These are phyloP conservation scores for Drosophila malerkotliana DNA, from an alignment of 1,140 invertebrate species.

Conservation along the genomic window DNA sequence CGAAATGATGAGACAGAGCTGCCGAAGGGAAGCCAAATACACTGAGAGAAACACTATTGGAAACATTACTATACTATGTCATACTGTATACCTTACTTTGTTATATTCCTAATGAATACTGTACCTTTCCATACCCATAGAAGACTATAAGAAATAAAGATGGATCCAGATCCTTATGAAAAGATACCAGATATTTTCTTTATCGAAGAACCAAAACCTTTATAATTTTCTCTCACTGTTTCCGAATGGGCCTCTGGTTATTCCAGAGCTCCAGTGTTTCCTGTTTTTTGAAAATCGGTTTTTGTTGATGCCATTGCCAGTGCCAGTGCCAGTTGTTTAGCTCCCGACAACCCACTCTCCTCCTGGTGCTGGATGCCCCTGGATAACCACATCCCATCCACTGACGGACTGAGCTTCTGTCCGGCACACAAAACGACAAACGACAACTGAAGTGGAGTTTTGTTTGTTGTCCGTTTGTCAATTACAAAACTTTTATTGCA, in stretches of 20 bases:
- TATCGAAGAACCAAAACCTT: not conserved
- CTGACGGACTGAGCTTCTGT: constrained; percentile 40
- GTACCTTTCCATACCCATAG: too few relatives aligned
- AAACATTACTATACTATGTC: not conserved
- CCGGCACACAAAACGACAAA: constrained; percentile 23
- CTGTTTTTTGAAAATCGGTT: constrained; percentile 77
- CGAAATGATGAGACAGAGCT: constrained; percentile 34
- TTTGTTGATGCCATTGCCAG: constrained; percentile 78
- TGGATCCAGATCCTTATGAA: too few relatives aligned
- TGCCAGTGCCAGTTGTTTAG: constrained; percentile 76
- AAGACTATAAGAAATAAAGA: too few relatives aligned
- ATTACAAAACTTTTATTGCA: constrained; percentile 82
- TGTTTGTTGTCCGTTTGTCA: constrained; percentile 82
- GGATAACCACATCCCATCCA: constrained; percentile 34
- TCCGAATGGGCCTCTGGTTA: constrained; percentile 33
- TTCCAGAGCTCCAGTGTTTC: constrained; percentile 44
- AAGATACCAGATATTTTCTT: too few relatives aligned
- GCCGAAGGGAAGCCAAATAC: not conserved
- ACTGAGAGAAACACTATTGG: not conserved
- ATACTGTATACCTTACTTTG: too few relatives aligned
- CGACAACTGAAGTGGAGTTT: constrained; percentile 73
- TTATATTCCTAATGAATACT: too few relatives aligned
- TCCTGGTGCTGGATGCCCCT: not conserved
- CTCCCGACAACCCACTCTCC: constrained; percentile 23
- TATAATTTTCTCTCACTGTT: not conserved